Evolutionary conservation across 1,140 invertebrate genomes (phyloP).

Genomic region (Magallana gigas): DNA sequence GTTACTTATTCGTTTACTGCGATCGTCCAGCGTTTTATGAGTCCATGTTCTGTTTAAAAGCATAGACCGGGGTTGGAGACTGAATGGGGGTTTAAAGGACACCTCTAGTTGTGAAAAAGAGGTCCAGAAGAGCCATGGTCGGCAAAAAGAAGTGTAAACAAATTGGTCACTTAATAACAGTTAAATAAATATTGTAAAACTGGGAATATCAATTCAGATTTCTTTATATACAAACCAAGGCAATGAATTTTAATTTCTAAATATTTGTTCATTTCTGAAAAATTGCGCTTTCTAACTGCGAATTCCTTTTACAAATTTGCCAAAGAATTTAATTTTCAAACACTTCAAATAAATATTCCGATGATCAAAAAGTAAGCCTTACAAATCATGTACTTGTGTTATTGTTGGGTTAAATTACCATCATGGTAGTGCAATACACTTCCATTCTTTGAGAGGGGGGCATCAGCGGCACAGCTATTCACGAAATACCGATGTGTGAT

Average conservation of each 20-base stretch:
- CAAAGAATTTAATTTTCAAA: slow-evolving; percentile 33
- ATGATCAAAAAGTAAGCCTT: slow-evolving; percentile 23
- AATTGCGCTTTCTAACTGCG: not conserved
- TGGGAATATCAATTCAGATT: slow-evolving; percentile 36
- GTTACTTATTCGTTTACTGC: slow-evolving; percentile 18
- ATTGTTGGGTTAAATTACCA: slow-evolving; percentile 27
- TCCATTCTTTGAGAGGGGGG: slow-evolving; percentile 25
- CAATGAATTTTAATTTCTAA: slow-evolving; percentile 33
- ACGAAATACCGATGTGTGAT: slow-evolving; percentile 28
- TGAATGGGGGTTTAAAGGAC: slow-evolving; percentile 5
- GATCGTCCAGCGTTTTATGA: slow-evolving; percentile 12
- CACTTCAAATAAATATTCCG: slow-evolving; percentile 25
- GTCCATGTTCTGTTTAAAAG: not conserved
- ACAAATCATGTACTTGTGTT: slow-evolving; percentile 30
- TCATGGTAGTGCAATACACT: slow-evolving; percentile 24
- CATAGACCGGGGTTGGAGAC: not conserved
- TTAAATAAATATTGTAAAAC: slow-evolving; percentile 39
- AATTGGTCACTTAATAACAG: slow-evolving; percentile 34
- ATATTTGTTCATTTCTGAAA: slow-evolving; percentile 29
- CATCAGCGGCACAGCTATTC: not conserved
- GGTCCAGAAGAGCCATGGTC: not conserved
- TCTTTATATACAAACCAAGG: slow-evolving; percentile 26
- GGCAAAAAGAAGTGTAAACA: slow-evolving; percentile 28
- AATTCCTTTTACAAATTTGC: slow-evolving; percentile 25
- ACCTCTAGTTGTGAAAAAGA: not conserved